phyloP scores from a whole-genome alignment of 2,113 vertebrate genomes.

The Lagopus muta region DNA sequence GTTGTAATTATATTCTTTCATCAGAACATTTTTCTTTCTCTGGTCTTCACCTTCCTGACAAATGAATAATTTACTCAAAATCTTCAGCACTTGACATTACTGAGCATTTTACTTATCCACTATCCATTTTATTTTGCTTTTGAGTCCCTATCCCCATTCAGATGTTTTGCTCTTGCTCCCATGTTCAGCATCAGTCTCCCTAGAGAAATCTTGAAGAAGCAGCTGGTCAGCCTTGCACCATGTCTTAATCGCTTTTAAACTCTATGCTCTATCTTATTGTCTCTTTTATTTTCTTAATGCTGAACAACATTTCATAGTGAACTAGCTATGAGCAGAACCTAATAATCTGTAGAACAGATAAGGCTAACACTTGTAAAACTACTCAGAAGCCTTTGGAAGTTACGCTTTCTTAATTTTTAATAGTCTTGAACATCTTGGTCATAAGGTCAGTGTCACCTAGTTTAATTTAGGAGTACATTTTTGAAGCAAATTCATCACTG shows the following conservation, averaged over 20 bases:
- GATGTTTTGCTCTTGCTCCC: background rate
- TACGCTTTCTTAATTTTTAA: background rate
- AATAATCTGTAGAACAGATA: background rate
- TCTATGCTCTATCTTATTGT: background rate
- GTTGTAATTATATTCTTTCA: background rate
- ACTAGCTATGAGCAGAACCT: background rate
- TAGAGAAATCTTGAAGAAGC: background rate
- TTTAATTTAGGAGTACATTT: background rate
- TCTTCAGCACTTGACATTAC: background rate
- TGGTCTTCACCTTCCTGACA: background rate
- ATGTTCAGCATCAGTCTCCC: rapidly evolving
- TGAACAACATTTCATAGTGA: background rate
- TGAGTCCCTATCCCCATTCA: background rate
- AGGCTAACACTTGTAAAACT: background rate
- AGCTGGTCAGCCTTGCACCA: rapidly evolving
- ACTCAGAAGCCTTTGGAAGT: background rate
- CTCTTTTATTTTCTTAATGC: background rate
- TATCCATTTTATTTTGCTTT: background rate
- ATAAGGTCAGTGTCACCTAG: background rate
- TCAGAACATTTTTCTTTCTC: background rate
- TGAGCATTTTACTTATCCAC: background rate
- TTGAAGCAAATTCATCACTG: background rate
- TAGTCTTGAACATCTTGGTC: background rate
- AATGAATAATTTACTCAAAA: background rate
- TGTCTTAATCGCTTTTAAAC: background rate